Conservation (phyloP, 2,797 vertebrate species). For the Salmo trutta region DNA sequence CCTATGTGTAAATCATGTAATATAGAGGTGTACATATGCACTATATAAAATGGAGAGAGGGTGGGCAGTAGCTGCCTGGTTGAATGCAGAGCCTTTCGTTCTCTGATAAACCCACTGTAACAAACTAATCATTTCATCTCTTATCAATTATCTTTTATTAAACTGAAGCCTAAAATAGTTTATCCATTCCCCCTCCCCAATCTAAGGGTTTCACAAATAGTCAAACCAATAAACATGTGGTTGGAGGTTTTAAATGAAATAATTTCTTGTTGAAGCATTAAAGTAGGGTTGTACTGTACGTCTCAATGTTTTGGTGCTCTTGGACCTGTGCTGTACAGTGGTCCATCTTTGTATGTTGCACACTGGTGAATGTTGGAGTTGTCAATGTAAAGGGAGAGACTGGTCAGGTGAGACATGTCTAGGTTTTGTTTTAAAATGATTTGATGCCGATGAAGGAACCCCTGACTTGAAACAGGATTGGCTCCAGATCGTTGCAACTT, state of each 20-base stretch:
- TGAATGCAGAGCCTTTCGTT: slow-evolving; percentile 17
- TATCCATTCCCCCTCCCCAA: neutral
- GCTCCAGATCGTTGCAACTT: neutral
- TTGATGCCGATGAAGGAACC: slow-evolving; percentile 2
- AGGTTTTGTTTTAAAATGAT: slow-evolving; percentile 4
- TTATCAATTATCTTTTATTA: slow-evolving; percentile 1
- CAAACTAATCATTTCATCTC: neutral
- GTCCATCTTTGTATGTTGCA: neutral
- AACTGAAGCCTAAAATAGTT: neutral
- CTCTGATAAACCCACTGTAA: neutral
- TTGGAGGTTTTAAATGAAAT: slow-evolving; percentile 15
- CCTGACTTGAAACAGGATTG: slow-evolving; percentile 20
- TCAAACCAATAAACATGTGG: neutral
- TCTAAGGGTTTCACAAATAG: slow-evolving; percentile 6
- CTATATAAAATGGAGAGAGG: neutral
- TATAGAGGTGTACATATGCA: slow-evolving; percentile 37
- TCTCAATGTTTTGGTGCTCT: neutral
- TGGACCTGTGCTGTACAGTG: neutral
- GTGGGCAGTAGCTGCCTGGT: slow-evolving; percentile 20
- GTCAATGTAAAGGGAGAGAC: neutral
- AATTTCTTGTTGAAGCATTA: slow-evolving; percentile 8
- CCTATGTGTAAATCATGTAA: slow-evolving; percentile 37
- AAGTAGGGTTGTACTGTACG: neutral
- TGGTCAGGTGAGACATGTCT: neutral
- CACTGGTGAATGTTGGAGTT: neutral